Conservation (phyloP, 2,113 vertebrate species). For the Elaphurus davidianus region DNA sequence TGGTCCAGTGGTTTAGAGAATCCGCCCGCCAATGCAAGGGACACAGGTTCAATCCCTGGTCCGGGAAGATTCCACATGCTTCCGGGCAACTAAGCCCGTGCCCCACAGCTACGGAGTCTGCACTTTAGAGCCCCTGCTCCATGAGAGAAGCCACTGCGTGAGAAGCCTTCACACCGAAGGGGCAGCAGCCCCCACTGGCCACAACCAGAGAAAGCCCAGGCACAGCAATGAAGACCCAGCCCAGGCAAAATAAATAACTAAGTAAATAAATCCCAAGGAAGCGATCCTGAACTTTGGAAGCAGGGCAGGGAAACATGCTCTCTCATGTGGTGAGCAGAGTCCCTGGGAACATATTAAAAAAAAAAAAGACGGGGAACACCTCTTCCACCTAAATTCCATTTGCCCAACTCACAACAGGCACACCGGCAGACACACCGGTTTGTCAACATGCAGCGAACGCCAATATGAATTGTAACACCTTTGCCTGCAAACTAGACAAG, state of each 20-base stretch:
- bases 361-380: rapidly evolving
- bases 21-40: not conserved
- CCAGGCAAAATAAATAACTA: not conserved
- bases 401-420: too few species aligned
- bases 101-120: not conserved
- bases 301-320: too few species aligned
- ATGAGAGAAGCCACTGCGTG: not conserved
- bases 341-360: too few species aligned
- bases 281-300: not conserved
- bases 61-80: not conserved
- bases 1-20: not conserved
- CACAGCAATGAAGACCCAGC: not conserved
- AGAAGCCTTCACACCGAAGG: rapidly evolving
- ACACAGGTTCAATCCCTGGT: not conserved
- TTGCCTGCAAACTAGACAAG: too few species aligned
- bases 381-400: too few species aligned
- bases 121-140: not conserved
- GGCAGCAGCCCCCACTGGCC: not conserved
- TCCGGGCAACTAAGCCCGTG: not conserved
- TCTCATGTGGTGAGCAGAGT: rapidly evolving
- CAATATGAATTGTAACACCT: rapidly evolving
- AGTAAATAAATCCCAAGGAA: not conserved
- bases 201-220: not conserved
- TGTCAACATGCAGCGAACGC: rapidly evolving
- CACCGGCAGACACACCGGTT: rapidly evolving